phyloP scores from a whole-genome alignment of 2,888 invertebrate species.

The Neoascia interrupta region DNA sequence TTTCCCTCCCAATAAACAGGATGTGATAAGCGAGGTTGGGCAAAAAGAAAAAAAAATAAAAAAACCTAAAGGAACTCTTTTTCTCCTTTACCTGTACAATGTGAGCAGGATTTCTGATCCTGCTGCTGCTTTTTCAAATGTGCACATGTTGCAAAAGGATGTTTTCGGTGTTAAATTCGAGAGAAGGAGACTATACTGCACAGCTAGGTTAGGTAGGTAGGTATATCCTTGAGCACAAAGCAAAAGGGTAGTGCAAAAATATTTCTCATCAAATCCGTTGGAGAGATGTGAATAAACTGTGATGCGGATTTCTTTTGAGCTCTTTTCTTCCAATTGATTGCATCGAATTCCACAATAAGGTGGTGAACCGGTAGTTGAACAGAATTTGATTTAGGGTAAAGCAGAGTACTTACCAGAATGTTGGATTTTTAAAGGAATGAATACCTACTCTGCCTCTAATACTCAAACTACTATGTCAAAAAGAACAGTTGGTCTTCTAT shows the following conservation, averaged over 20 bases:
- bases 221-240: constrained; percentile 21
- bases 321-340: constrained; percentile 50
- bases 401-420: too few species aligned
- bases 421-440: too few species aligned
- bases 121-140: constrained; percentile 19
- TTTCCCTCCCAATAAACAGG: constrained; percentile 74
- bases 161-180: constrained; percentile 37
- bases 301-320: constrained; percentile 58
- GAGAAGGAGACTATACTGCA: neutral
- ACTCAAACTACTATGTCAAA: too few species aligned
- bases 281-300: constrained; percentile 64
- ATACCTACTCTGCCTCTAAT: too few species aligned
- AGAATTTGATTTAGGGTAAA: too few species aligned
- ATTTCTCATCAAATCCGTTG: constrained; percentile 64
- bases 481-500: too few species aligned
- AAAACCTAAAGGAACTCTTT: constrained; percentile 26
- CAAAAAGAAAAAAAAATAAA: neutral
- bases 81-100: constrained; percentile 33
- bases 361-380: too few species aligned
- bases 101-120: constrained; percentile 37
- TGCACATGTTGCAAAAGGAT: constrained; percentile 59
- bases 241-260: constrained; percentile 37
- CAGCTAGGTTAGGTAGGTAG: neutral
- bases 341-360: constrained; percentile 30
- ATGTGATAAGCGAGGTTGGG: constrained; percentile 71